Percentiles rank a stretch among this genome's conserved stretches.
These are phyloP conservation scores for Clarias laeviceps DNA, from an alignment of 2,797 vertebrate genomes.

Conservation along the genomic window DNA sequence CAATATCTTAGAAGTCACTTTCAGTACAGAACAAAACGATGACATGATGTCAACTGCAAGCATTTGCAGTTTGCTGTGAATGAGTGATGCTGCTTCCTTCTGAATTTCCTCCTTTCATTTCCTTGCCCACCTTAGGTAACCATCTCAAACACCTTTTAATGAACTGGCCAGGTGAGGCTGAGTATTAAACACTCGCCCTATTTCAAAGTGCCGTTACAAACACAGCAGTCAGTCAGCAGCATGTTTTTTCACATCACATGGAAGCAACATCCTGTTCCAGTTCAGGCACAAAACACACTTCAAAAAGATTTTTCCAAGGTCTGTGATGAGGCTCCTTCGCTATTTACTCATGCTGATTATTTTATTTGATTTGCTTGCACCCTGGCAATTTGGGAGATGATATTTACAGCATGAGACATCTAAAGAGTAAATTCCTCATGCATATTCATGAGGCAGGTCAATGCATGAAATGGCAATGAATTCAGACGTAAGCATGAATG, in stretches of 20 bases:
- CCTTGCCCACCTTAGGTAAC: background rate
- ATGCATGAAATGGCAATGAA: constrained; percentile 42
- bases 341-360: constrained; percentile 44
- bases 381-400: constrained; percentile 46
- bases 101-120: background rate
- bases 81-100: background rate
- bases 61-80: background rate
- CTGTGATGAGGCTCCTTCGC: constrained; percentile 16
- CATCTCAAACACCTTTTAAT: constrained; percentile 50
- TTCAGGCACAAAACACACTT: constrained; percentile 8
- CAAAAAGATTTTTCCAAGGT: constrained; percentile 13
- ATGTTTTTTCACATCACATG: constrained; percentile 7
- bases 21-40: background rate
- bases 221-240: constrained; percentile 15
- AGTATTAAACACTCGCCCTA: constrained; percentile 39
- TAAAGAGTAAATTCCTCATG: constrained; percentile 49
- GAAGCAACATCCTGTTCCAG: constrained; percentile 1
- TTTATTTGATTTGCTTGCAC: constrained; percentile 43
- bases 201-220: constrained; percentile 47
- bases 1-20: background rate
- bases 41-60: background rate
- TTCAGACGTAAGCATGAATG: constrained; percentile 40
- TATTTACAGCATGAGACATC: constrained; percentile 45
- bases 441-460: constrained; percentile 51
- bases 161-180: constrained; percentile 55